Evolutionary conservation across 2,113 vertebrate species (phyloP), one percentile per base, ranked within the genome.

Genomic region (Platichthys flesus): DNA sequence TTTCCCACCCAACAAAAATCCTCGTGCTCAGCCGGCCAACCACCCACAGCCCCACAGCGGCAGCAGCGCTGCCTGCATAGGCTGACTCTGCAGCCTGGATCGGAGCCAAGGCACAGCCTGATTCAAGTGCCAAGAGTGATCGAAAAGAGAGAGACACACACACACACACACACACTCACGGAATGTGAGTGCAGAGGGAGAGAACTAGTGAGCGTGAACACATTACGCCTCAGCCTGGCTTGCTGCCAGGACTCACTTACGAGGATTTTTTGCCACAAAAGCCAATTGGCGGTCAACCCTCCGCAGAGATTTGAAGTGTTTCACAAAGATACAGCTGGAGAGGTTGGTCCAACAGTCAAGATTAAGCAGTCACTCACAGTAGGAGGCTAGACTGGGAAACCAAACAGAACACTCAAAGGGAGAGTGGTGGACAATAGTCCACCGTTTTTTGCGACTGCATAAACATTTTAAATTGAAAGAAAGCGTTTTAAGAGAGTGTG

Each of bases 231-330:
- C 68, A 52, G 65, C 40, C 76, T 81, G 90, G 93, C 92, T 55
- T 54, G 64, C 79, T 89, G 94, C 93, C 93, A 94, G 91, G 63
- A 58, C 83, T 85, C 90, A 93, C 91, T 92, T 90, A 84, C 79
- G 75, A 88, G 84, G 78, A 75, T 85, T 85, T 87, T 80, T 75
- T 55, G 74, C 82, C 81, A 86, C 88, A 91, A 89, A 93, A 90
- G 91, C 85, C 79, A 91, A 89, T 80, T 5, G 65, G 77, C 73
- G 65, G 79, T 91, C 89, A 85, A 74, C 75, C 68, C 76, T 85
- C 67, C 49, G 42, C 60, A 58, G 79, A 87, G 81, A 80, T 74
- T 84, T 78, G 8, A 79, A 77, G 79, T 76, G 76, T 74, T 74
- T 82, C 68, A 71, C 85, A 81, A 73, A 83, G 86, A 85, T 52